Evolutionary conservation across 2,797 vertebrate species (phyloP), one percentile per base, ranked within the genome.

Genomic region (Leptatherina wallacei): DNA sequence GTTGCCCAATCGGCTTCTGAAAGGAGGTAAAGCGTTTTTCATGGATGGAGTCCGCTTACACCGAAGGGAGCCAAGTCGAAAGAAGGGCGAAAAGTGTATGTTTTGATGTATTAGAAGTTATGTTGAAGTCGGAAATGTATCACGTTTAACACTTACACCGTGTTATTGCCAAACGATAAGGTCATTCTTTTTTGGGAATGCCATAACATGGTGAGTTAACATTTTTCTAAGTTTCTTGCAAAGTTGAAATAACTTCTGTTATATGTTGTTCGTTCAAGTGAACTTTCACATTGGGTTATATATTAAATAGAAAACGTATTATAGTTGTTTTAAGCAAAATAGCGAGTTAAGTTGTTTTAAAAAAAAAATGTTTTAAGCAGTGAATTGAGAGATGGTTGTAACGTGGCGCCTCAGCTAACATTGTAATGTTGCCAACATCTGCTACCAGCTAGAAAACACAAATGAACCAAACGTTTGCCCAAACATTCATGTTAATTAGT

Each of bases 321-420:
- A 4, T 2, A 2, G 54, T 2, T 61, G 0, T 66, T 49, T 44
- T 30, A 42, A 36, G 10, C 65, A 0, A n/a, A 36, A 0, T 11
- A 2, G 9, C 33, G 13, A 36, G 6, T 64, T 8, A 3, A 8
- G 24, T 32, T n/a, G 0, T 64, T 68, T 71, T 40, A 22, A 2
- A n/a, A 49, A n/a, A 49, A 32, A 32, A 32, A 32, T 32, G 6
- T 67, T 9, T 33, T 14, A 59, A 56, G 8, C 51, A 27, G 27
- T 58, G 51, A 33, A 16, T 20, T 56, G 65, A 65, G 75, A 66
- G 61, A 83, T 69, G 76, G 60, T 64, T 88, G 58, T 88, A 91
- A 92, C 93, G 90, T 93, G 89, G 92, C 91, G 89, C 83, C 61
- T 83, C 12, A 35, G 77, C 38, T 71, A 67, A 70, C 86, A 67